Base-by-base conservation (phyloP, 2,888 invertebrate species). In the Caenorhabditis becei region DNA sequence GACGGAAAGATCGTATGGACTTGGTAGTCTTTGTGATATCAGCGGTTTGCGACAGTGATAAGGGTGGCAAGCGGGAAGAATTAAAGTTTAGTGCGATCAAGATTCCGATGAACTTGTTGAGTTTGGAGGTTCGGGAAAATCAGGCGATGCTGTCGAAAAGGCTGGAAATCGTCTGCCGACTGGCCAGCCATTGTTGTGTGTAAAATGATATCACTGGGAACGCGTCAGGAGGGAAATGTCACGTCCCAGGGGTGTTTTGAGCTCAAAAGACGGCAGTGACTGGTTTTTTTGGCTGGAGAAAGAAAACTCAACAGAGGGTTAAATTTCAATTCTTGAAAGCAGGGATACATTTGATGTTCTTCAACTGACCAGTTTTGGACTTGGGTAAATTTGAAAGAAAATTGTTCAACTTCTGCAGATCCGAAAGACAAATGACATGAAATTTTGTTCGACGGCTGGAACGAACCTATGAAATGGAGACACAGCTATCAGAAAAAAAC, bases 121-220 rank as follows among this genome's bases (percentile, higher is more conserved):
- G 37, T 24, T n/a, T n/a, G 26, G n/a, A 37, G 5, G 37, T 23
- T 7, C n/a, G 18, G 14, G 35, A 35, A 59, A 35, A 44, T 18
- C 14, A 24, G 24, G 26, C 18, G 54, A 37, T 66, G 26, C 26
- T 41, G 53, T 53, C 28, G n/a, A 24, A 54, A 41, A 28, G 54
- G 32, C 66, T 54, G 66, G 41, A 66, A 54, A 66, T 53, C 41
- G 54, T 5, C 54, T 24, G 14, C 11, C 41, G 16, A 23, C 32
- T n/a, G 44, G 37, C 53, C 37, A 37, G 23, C 65, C 53, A 65
- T 28, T 66, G 28, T 32, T 63, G 35, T 37, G 47, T 58, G 58
- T 47, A 58, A 67, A 32, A 47, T 32, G 47, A 67, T 67, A 54
- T 23, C 54, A 54, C 54, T 66, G 54, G 54, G 49, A 66, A 54